Evolutionary conservation across 2,113 vertebrate genomes (phyloP).

Genomic region (Trichomycterus rosablanca): DNA sequence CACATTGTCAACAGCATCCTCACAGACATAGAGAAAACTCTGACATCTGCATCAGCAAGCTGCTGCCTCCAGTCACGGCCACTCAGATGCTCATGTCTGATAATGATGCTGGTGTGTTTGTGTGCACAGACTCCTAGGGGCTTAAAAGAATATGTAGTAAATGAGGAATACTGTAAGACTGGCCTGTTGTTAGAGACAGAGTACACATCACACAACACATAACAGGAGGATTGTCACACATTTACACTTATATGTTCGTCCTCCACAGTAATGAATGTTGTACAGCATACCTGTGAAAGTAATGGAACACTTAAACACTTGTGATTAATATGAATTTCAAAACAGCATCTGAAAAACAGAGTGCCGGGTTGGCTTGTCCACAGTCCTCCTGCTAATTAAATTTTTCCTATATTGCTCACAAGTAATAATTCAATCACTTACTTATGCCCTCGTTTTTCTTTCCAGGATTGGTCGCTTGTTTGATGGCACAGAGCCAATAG

Average conservation of each 20-base stretch:
- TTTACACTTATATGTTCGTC: no score
- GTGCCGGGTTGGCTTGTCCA: no score
- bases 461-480: slow-evolving; percentile 90
- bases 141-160: neutral
- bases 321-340: no score
- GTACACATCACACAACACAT: neutral
- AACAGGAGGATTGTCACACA: no score
- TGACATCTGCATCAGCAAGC: slow-evolving; percentile 26
- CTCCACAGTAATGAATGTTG: no score
- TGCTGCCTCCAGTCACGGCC: slow-evolving; percentile 10
- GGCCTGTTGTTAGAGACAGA: neutral
- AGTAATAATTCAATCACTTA: neutral
- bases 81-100: slow-evolving; percentile 18
- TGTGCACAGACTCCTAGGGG: neutral
- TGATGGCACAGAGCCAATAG: slow-evolving; percentile 92
- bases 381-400: no score
- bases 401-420: no score
- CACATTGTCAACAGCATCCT: slow-evolving; percentile 4
- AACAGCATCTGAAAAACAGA: no score
- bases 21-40: slow-evolving; percentile 5
- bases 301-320: no score
- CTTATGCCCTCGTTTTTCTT: slow-evolving; percentile 5
- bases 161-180: neutral
- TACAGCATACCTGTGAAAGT: no score
- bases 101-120: slow-evolving; percentile 8